Base-by-base conservation (phyloP, 2,888 invertebrate genomes). In the Rotaria macrura region DNA sequence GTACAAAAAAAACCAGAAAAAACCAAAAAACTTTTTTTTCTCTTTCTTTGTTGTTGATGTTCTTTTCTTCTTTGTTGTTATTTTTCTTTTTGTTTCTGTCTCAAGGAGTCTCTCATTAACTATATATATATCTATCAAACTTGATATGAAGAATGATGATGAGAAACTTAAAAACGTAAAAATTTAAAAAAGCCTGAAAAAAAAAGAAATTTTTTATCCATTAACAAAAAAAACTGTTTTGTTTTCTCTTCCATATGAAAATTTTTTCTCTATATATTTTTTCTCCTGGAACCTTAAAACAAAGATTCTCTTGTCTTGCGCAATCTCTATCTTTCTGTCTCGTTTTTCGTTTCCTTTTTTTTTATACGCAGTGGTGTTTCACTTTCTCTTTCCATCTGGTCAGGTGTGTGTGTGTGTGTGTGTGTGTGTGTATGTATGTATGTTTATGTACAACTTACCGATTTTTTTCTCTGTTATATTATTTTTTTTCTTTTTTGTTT, bases 81-180 rank as follows among this genome's bases (percentile, higher is more conserved):
- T 43, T 79, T 79, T 40, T 79, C 23, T 79, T 23, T 43, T 79
- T 20, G 14, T 25, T 74, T 74, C 43, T 79, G 43, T 79, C 79
- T 79, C 43, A 79, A 79, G 43, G 79, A 79, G 79, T 40, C 79
- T 43, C 79, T 65, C 65, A 5, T 25, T 25, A 5, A 25, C 54
- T 65, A 17, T 65, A n/a, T 49, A 10, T 52, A 17, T 52, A 54
- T 54, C 25, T 65, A 12, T 65, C 65, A 20, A 34, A 34, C 65
- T 65, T 65, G 65, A 65, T 65, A 65, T 65, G 65, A 65, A 65
- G 65, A 65, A 65, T 65, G 65, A 65, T 65, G 65, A 65, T 65
- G 65, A 65, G 65, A 65, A 65, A 29, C 65, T 65, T 38, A 17
- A 38, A 34, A 14, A 65, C 17, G n/a, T n/a, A 65, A 65, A 65